A percentile compares a stretch with the other conserved stretches of the same genome.
phyloP scores from a whole-genome alignment of 2,888 invertebrate genomes.

The Hirtodrosophila confusa region DNA sequence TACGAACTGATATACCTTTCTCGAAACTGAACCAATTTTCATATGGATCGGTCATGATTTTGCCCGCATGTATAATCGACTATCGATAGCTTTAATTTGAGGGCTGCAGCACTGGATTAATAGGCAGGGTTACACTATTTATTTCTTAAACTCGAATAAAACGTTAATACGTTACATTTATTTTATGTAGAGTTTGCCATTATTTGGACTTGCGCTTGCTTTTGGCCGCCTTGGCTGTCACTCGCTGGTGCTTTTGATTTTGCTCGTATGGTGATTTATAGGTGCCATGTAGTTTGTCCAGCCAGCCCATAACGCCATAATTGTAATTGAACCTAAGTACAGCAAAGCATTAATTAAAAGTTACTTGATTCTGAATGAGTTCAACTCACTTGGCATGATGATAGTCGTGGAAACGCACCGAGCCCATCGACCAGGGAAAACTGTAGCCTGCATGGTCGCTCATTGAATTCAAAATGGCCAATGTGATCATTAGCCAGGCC shows the following conservation, averaged over 20 bases:
- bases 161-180: background rate
- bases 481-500: slow-evolving; percentile 89
- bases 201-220: slow-evolving; percentile 27
- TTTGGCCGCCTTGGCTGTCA: background rate
- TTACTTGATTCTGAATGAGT: background rate
- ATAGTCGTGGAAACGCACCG: slow-evolving; percentile 93
- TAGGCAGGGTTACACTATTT: no score
- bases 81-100: no score
- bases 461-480: slow-evolving; percentile 90
- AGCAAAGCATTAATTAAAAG: slow-evolving; percentile 3
- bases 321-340: slow-evolving; percentile 90
- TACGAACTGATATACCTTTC: no score
- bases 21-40: no score
- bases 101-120: no score
- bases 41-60: no score
- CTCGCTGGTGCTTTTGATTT: slow-evolving; percentile 17
- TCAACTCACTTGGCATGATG: slow-evolving; percentile 91
- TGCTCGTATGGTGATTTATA: slow-evolving; percentile 85
- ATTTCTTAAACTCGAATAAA: background rate
- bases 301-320: slow-evolving; percentile 91
- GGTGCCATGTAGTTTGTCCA: slow-evolving; percentile 93
- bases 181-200: background rate
- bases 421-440: slow-evolving; percentile 90
- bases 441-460: slow-evolving; percentile 93
- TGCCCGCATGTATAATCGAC: no score